These are phyloP conservation scores for Dastarcus helophoroides DNA, from an alignment of 2,888 invertebrate species.

Conservation along the genomic window DNA sequence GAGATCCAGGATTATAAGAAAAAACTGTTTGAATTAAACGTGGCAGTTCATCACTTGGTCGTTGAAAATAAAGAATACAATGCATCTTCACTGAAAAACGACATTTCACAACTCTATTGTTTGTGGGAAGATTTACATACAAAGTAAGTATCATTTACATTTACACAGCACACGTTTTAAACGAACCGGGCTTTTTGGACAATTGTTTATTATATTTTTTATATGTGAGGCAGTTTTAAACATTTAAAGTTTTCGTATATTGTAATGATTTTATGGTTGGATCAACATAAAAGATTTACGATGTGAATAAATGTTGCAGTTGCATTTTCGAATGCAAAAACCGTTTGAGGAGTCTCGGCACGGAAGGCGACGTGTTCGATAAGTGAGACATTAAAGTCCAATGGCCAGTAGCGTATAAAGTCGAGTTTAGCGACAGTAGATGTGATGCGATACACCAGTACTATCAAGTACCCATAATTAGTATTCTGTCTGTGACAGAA, in stretches of 20 bases:
- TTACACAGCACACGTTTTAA: slow-evolving; percentile 1
- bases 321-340: no score
- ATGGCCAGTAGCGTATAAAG: slow-evolving; percentile 7
- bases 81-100: slow-evolving; percentile 46
- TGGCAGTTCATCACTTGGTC: slow-evolving; percentile 46
- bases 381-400: slow-evolving; percentile 24
- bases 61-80: slow-evolving; percentile 37
- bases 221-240: no score
- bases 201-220: no score
- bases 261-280: no score
- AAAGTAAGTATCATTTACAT: slow-evolving; percentile 42
- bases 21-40: slow-evolving; percentile 45
- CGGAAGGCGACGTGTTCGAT: slow-evolving; percentile 22
- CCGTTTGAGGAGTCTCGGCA: slow-evolving; percentile 25
- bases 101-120: slow-evolving; percentile 53
- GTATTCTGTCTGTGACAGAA: slow-evolving; percentile 19
- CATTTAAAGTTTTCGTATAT: no score
- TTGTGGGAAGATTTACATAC: slow-evolving; percentile 61
- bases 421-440: no score
- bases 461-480: slow-evolving; percentile 20
- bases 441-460: slow-evolving; percentile 9
- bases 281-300: no score
- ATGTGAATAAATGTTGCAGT: no score
- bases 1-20: slow-evolving; percentile 45
- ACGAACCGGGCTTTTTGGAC: no score